A percentile compares a stretch with the other conserved stretches of the same genome.
These are phyloP conservation scores for Dermochelys coriacea DNA, from an alignment of 2,797 vertebrate species.

Conservation along the genomic window DNA sequence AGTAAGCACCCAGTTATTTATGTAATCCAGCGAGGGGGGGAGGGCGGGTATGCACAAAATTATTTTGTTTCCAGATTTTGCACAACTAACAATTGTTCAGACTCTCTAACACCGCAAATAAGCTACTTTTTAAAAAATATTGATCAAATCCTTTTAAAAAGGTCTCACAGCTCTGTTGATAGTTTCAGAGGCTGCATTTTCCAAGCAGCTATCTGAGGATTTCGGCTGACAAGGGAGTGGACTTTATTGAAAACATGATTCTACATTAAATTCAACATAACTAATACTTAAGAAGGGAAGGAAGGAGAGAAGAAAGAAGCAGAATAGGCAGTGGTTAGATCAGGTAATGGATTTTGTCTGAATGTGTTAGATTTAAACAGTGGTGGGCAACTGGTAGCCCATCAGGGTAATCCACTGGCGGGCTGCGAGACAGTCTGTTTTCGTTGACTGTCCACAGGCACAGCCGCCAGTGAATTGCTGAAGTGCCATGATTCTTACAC, in stretches of 20 bases:
- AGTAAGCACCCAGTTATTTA: neutral
- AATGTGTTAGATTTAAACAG: slow-evolving; percentile 10
- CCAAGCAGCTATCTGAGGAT: slow-evolving; percentile 3
- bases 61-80: neutral
- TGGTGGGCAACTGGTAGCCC: too few relatives aligned
- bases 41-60: too few relatives aligned
- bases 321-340: slow-evolving; percentile 20
- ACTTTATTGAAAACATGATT: neutral
- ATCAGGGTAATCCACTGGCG: too few relatives aligned
- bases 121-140: neutral
- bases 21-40: neutral
- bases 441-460: too few relatives aligned
- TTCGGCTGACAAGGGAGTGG: neutral
- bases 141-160: too few relatives aligned
- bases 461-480: too few relatives aligned
- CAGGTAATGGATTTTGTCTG: neutral
- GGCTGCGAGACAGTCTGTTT: too few relatives aligned
- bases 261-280: slow-evolving; percentile 33
- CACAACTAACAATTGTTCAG: neutral
- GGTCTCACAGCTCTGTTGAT: neutral
- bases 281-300: slow-evolving; percentile 11
- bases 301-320: neutral
- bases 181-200: neutral
- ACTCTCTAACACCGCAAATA: neutral
- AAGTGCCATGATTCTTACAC: too few relatives aligned